Conservation (phyloP, 2,888 invertebrate species). For the Brachyptera putata region DNA sequence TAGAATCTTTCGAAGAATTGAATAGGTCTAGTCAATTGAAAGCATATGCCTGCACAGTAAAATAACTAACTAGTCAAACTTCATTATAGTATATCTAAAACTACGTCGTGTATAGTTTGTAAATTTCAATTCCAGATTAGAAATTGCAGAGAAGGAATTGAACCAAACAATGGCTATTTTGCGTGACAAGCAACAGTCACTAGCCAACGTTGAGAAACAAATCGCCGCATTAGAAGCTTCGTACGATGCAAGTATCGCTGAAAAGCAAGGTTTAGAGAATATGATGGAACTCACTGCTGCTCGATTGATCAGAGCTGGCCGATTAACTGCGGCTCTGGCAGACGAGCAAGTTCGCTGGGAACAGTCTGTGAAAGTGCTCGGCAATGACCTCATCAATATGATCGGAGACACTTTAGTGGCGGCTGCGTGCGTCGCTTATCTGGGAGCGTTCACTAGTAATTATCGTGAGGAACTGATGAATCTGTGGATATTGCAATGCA, state of each 20-base stretch:
- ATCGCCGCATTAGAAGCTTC: slow-evolving; percentile 53
- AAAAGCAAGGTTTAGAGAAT: slow-evolving; percentile 67
- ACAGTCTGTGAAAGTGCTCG: slow-evolving; percentile 65
- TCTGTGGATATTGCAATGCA: slow-evolving; percentile 66
- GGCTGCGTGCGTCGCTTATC: slow-evolving; percentile 83
- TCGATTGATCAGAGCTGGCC: slow-evolving; percentile 74
- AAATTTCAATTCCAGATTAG: slow-evolving; percentile 60
- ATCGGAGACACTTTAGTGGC: slow-evolving; percentile 85
- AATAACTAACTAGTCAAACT: too few relatives aligned
- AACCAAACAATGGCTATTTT: slow-evolving; percentile 71
- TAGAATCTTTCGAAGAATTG: too few relatives aligned
- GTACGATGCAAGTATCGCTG: slow-evolving; percentile 67
- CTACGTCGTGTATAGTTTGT: too few relatives aligned
- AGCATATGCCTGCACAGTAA: too few relatives aligned
- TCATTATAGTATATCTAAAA: too few relatives aligned
- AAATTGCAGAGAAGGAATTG: slow-evolving; percentile 72
- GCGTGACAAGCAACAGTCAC: slow-evolving; percentile 72
- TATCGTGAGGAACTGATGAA: slow-evolving; percentile 64
- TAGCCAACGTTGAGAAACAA: slow-evolving; percentile 76
- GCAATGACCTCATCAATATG: slow-evolving; percentile 63
- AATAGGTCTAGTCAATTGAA: too few relatives aligned
- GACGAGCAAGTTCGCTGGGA: slow-evolving; percentile 87
- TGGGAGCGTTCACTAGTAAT: slow-evolving; percentile 79
- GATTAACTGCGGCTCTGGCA: slow-evolving; percentile 78
- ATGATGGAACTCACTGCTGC: slow-evolving; percentile 74